These are phyloP conservation scores for Maniola hyperantus DNA, from an alignment of 2,888 invertebrate genomes.

Conservation along the genomic window DNA sequence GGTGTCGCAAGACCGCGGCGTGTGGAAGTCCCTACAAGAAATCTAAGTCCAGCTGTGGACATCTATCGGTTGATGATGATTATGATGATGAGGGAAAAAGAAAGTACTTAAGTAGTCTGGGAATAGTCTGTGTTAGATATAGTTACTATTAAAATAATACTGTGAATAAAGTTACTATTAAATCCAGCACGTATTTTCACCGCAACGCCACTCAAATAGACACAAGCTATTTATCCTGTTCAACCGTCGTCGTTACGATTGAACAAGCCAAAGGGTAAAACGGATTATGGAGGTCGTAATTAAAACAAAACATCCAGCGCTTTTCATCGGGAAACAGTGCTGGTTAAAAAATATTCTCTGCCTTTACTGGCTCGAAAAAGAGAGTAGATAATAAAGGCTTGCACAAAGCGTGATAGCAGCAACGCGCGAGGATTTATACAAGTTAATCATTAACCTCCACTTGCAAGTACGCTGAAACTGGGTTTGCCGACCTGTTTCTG, in stretches of 20 bases:
- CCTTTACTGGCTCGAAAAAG: neutral
- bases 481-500: no score
- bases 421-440: no score
- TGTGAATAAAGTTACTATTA: neutral
- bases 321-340: neutral
- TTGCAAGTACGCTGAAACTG: no score
- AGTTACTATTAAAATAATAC: neutral
- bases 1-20: no score
- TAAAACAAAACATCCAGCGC: neutral
- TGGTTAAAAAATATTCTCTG: neutral
- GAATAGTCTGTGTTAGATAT: no score
- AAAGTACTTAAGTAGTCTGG: no score
- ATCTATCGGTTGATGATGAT: no score
- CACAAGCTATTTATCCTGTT: constrained; percentile 18
- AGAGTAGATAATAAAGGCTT: neutral
- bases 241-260: constrained; percentile 15
- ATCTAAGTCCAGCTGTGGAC: no score
- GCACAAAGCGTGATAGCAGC: no score
- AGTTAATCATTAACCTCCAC: no score
- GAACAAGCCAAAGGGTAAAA: constrained; percentile 10
- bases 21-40: no score
- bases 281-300: constrained; percentile 10
- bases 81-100: no score
- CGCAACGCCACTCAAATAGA: constrained; percentile 7
- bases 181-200: neutral